These are phyloP conservation scores for Hetaerina titia DNA, from an alignment of 2,888 invertebrate genomes.

Conservation along the genomic window DNA sequence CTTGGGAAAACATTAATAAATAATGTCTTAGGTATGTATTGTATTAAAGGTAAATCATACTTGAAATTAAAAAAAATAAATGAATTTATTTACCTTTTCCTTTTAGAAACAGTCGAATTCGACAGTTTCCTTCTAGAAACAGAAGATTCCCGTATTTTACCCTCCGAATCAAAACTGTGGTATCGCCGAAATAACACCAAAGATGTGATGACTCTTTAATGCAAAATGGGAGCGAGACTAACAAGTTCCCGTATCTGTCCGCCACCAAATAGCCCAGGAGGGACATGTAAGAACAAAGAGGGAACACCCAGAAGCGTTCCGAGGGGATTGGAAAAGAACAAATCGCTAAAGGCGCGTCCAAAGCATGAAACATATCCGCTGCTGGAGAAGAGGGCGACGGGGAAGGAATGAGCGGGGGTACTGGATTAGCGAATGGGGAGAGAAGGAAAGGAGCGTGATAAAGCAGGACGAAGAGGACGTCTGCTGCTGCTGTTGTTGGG, in stretches of 20 bases:
- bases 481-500: constrained; percentile 26
- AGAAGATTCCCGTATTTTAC: too few relatives aligned
- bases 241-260: neutral
- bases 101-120: too few relatives aligned
- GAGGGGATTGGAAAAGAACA: neutral
- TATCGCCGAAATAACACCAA: too few relatives aligned
- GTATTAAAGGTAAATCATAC: too few relatives aligned
- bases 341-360: neutral
- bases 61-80: too few relatives aligned
- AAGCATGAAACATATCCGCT: neutral
- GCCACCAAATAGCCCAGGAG: neutral
- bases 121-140: too few relatives aligned
- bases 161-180: too few relatives aligned
- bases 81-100: too few relatives aligned
- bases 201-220: too few relatives aligned
- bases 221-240: too few relatives aligned
- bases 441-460: neutral
- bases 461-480: neutral
- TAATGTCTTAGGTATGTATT: too few relatives aligned
- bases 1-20: too few relatives aligned
- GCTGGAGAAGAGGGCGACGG: neutral
- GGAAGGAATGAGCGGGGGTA: neutral
- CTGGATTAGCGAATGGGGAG: neutral
- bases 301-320: neutral
- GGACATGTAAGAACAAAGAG: neutral